These are phyloP conservation scores for Lasius platythorax DNA, from an alignment of 2,888 invertebrate genomes.

Conservation along the genomic window DNA sequence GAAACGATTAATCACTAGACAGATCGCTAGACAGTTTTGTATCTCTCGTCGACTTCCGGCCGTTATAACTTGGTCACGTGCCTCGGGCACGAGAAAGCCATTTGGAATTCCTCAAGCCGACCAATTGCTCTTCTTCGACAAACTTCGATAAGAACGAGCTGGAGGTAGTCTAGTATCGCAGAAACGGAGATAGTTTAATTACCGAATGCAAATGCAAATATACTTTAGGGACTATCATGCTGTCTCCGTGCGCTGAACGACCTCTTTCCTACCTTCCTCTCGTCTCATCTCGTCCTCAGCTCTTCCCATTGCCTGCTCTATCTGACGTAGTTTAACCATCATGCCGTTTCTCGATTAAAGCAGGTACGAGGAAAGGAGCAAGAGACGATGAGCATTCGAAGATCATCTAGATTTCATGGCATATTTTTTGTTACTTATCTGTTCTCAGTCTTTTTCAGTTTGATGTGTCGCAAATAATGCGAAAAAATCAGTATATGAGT, in stretches of 20 bases:
- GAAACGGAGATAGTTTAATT: constrained; percentile 79
- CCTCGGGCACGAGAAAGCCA: constrained; percentile 53
- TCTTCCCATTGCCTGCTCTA: constrained; percentile 25
- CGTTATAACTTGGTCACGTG: constrained; percentile 71
- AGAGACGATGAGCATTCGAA: constrained; percentile 35
- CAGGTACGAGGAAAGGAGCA: constrained; percentile 28
- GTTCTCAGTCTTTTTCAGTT: neutral
- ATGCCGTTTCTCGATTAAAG: constrained; percentile 60
- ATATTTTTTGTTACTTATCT: constrained; percentile 18
- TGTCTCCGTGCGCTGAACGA: constrained; percentile 69
- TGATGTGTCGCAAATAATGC: constrained; percentile 5
- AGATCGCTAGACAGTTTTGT: constrained; percentile 57
- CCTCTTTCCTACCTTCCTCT: constrained; percentile 51
- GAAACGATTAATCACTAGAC: constrained; percentile 72
- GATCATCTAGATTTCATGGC: constrained; percentile 39
- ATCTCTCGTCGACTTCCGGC: constrained; percentile 62
- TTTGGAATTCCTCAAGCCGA: constrained; percentile 66
- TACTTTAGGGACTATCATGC: constrained; percentile 77
- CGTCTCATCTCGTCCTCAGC: constrained; percentile 25
- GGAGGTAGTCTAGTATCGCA: constrained; percentile 53
- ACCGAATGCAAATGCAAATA: constrained; percentile 83
- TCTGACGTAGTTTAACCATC: constrained; percentile 57
- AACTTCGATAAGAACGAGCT: constrained; percentile 78
- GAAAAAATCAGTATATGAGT: neutral
- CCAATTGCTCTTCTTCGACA: constrained; percentile 73